Evolutionary conservation across 2,797 vertebrate genomes (phyloP).

Genomic region (Pangasius krempfi): DNA sequence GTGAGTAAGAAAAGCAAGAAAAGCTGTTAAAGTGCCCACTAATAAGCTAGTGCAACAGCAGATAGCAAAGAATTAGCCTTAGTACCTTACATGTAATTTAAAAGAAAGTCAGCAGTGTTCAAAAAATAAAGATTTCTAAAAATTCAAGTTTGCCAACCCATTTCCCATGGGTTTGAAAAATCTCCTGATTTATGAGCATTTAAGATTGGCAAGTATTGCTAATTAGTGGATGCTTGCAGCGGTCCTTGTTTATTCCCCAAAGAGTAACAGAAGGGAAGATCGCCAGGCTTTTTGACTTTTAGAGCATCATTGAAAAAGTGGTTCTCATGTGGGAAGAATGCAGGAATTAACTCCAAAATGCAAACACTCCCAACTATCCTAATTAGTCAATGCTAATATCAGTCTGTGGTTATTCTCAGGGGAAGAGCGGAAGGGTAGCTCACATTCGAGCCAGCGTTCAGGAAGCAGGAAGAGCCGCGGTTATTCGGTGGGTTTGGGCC

Average conservation of each 20-base stretch:
- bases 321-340: neutral
- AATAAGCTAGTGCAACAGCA: neutral
- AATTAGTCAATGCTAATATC: neutral
- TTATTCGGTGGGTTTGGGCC: conserved; percentile 74
- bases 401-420: conserved; percentile 65
- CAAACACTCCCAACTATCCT: neutral
- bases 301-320: neutral
- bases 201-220: neutral
- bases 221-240: neutral
- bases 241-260: conserved; percentile 64
- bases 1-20: neutral
- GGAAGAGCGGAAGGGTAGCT: conserved; percentile 70
- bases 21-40: neutral
- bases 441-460: conserved; percentile 73
- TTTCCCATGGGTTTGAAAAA: neutral
- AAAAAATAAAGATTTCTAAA: neutral
- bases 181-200: neutral
- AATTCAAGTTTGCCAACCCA: neutral
- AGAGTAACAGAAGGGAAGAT: conserved; percentile 66
- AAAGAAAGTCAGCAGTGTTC: neutral
- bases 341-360: neutral
- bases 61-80: neutral
- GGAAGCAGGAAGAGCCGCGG: conserved; percentile 76
- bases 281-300: neutral
- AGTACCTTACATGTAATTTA: neutral